phyloP scores from a whole-genome alignment of 2,888 invertebrate genomes.

The Carpatolechia fugitivella region DNA sequence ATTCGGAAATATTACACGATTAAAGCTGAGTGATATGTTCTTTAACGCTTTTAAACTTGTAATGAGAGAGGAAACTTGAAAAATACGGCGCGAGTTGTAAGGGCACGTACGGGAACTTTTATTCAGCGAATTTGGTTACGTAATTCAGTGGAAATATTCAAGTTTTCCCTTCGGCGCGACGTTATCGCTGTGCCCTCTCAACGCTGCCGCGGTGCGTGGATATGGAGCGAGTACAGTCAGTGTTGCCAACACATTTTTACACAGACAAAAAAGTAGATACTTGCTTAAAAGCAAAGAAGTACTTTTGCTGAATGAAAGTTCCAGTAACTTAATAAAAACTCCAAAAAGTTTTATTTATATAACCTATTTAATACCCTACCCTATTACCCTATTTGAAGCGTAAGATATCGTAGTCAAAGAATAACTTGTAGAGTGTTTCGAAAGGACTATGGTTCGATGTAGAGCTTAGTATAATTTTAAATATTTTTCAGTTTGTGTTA shows the following conservation, averaged over 20 bases:
- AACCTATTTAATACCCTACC: no score
- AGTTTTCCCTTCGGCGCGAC: conserved; percentile 73
- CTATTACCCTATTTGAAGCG: no score
- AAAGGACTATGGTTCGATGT: no score
- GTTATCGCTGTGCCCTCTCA: conserved; percentile 71
- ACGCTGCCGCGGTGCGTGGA: conserved; percentile 32
- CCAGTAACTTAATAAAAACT: no score
- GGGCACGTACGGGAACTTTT: conserved; percentile 67
- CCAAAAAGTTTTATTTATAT: no score
- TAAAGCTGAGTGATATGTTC: background rate
- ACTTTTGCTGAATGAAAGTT: no score
- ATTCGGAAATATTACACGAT: background rate
- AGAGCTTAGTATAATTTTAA: no score
- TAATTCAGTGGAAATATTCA: conserved; percentile 73
- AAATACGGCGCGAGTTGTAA: conserved; percentile 62
- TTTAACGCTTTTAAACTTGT: conserved; percentile 57
- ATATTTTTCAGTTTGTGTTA: background rate
- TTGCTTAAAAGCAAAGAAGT: no score
- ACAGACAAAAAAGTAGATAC: no score
- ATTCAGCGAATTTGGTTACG: conserved; percentile 66
- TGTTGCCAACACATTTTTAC: background rate
- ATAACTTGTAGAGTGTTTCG: no score
- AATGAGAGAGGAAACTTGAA: conserved; percentile 58
- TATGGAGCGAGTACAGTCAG: background rate
- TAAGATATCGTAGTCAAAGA: no score